Evolutionary conservation across 2,797 vertebrate genomes (phyloP), one percentile per base, ranked within the genome.

Genomic region (Bufotes viridis): DNA sequence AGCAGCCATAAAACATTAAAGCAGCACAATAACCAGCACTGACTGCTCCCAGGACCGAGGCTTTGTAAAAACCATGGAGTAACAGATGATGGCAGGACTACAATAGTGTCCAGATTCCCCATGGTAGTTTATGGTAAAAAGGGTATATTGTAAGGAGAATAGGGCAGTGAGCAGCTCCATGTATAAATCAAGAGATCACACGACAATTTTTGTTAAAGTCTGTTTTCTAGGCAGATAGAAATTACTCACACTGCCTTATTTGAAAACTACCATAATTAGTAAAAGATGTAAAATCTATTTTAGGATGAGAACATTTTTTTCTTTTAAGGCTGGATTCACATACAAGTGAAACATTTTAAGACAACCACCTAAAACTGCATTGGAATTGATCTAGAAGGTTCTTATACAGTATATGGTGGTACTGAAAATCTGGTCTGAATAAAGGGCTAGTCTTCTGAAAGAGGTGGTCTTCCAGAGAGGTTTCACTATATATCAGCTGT

Each of bases 1-100:
- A 51, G 69, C 11, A 70, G 24, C 24, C 15, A 1, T 12, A 22
- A 7, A 67, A 63, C 60, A 80, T 80, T 61, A 42, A 51, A 65
- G 14, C 22, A 70, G 65, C 34, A 70, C 81, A 83, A 70, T 83
- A 72, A 58, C 4, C 58, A 42, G 53, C 14, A 20, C 82, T 58
- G 70, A 24, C 61, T 49, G 80, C 29, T 74, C 82, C 55, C 82
- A 75, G 69, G 69, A 55, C 15, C 51, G n/a, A 22, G 69, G 57
- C 70, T 74, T 57, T 75, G 34, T 60, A 49, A 29, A 58, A 58
- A 34, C 67, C 82, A 74, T 17, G 42, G 29, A 34, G 29, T 22
- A 75, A 75, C 24, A 75, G 26, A 84, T n/a, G 20, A 84, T 60
- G 82, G 42, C 34, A 60, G 51, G 69, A 49, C 69, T 49, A 74